Evolutionary conservation across 2,888 invertebrate species (phyloP), one percentile per base, ranked within the genome.

Genomic region (Cyrtodaria siliqua): DNA sequence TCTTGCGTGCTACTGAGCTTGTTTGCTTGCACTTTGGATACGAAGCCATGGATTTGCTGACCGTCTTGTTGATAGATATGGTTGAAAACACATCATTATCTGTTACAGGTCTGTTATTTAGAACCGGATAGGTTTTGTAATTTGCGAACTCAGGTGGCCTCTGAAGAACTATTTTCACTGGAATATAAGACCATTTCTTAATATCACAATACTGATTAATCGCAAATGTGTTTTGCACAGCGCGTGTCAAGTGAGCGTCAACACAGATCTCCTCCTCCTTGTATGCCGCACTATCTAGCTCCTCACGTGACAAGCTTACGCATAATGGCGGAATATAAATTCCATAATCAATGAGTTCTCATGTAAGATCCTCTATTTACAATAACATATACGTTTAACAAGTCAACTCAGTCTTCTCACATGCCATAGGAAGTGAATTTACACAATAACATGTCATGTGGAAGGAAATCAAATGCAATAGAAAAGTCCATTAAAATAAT

Each of bases 181-280:
- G 77, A 26, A 81, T 78, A 56, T 81, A 81, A 1, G 69, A 56
- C 81, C 81, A 81, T 20, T 72, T 71, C 24, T 75, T 62, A 6
- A 75, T 77, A 69, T 81, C 81, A 78, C 81, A 81, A 56, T 64
- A 72, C 24, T 72, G 71, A 33, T 81, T 78, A 14, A 81, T 78
- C 23, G 81, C 74, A 49, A 78, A 81, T 27, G 67, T 69, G 38
- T 81, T 81, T 57, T 81, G 81, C 14, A 78, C 66, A 24, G 81
- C 70, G 3, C 74, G 55, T 14, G 71, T 75, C 9, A 78, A 27
- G 1, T 72, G 71, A 0, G 81, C 70, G 42, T 78, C 75, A 2
- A 75, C 66, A 64, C 82, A 82, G 18, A 64, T 55, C 26, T 82
- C 78, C 4, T 63, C 27, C 1, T 60, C 68, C 4, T 38, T 2